Percentiles rank a stretch among this genome's conserved stretches.
phyloP scores from a whole-genome alignment of 2,888 invertebrate genomes.

The Pollenia labialis region DNA sequence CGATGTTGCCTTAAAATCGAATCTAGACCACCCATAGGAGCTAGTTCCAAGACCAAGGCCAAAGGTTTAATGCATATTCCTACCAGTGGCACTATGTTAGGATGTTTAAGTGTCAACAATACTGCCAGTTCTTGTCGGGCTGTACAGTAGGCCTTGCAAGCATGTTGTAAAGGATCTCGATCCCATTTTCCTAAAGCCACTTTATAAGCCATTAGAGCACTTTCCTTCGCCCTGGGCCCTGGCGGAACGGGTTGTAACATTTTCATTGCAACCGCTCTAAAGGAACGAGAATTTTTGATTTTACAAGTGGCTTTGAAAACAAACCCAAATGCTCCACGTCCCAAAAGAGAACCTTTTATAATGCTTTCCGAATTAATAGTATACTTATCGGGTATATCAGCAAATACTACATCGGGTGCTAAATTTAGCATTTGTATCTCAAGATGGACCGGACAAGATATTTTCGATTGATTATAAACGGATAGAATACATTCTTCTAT shows the following conservation, averaged over 20 bases:
- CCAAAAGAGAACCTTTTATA: constrained; percentile 90
- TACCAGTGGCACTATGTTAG: constrained; percentile 95
- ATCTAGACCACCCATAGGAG: constrained; percentile 95
- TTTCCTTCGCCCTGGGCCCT: constrained; percentile 85
- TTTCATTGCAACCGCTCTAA: constrained; percentile 94
- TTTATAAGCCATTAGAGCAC: constrained; percentile 84
- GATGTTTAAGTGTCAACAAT: constrained; percentile 92
- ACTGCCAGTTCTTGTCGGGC: constrained; percentile 97
- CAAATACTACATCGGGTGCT: constrained; percentile 97
- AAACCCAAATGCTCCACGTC: constrained; percentile 99
- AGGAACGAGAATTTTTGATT: constrained; percentile 85
- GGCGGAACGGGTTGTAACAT: constrained; percentile 97
- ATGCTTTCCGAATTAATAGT: constrained; percentile 93
- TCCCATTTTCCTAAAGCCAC: constrained; percentile 95
- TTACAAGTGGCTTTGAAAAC: constrained; percentile 93
- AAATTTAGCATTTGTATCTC: constrained; percentile 90
- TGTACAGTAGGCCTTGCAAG: constrained; percentile 98
- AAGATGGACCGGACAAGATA: constrained; percentile 92
- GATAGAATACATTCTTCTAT: constrained; percentile 98
- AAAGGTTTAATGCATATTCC: constrained; percentile 96
- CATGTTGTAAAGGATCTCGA: constrained; percentile 94
- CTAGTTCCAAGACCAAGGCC: constrained; percentile 94
- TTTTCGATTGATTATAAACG: constrained; percentile 89
- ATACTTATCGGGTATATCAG: constrained; percentile 93
- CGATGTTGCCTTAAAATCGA: constrained; percentile 92